Percentiles rank a stretch among this genome's conserved stretches.
Conservation (phyloP, 2,113 vertebrate genomes). For the Otolemur garnettii region DNA sequence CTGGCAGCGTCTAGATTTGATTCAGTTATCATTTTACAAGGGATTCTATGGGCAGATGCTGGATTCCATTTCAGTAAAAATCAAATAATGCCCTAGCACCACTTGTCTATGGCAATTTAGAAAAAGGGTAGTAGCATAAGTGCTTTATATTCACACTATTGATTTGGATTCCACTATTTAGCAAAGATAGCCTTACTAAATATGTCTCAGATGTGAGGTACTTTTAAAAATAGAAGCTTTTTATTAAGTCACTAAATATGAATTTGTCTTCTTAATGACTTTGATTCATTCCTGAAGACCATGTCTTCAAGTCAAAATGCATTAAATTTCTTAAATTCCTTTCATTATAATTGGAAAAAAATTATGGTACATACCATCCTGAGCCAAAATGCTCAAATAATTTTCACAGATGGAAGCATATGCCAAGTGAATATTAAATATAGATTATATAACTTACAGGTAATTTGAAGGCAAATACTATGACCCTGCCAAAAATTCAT, state of each 20-base stretch:
- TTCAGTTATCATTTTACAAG: neutral
- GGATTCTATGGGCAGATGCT: neutral
- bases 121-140: neutral
- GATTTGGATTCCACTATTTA: neutral
- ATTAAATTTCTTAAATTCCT: neutral
- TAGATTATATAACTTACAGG: neutral
- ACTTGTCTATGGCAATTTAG: neutral
- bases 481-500: neutral
- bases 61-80: neutral
- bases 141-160: neutral
- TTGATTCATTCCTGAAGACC: neutral
- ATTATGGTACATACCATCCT: neutral
- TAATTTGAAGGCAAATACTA: neutral
- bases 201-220: neutral
- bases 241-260: neutral
- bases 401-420: neutral
- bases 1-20: neutral
- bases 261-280: neutral
- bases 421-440: neutral
- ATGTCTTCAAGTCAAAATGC: neutral
- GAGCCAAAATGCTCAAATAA: neutral
- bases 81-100: neutral
- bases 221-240: neutral
- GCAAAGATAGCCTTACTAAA: neutral
- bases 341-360: neutral